Conservation (phyloP, 2,888 invertebrate species). For the Pardosa pseudoannulata region DNA sequence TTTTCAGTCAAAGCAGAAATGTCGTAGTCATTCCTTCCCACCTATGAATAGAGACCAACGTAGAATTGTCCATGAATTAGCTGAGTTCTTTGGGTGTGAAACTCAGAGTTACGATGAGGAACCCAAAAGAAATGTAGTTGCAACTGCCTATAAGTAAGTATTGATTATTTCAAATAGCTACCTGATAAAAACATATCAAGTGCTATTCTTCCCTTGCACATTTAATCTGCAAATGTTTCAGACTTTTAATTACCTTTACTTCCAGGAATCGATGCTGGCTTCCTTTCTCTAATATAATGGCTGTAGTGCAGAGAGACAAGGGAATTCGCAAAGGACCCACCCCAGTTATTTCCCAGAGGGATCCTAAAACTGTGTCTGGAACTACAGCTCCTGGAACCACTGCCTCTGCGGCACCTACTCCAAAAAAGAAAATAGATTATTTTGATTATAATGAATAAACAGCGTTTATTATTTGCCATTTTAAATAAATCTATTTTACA, state of each 20-base stretch:
- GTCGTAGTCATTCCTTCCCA: constrained; percentile 86
- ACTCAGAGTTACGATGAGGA: constrained; percentile 96
- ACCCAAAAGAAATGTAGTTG: constrained; percentile 96
- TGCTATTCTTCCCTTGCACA: too few relatives aligned
- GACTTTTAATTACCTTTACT: not conserved
- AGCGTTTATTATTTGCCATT: not conserved
- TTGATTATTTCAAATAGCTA: too few relatives aligned
- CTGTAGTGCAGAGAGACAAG: constrained; percentile 87
- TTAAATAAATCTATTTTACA: not conserved
- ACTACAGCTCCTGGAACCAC: not conserved
- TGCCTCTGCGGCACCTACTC: not conserved
- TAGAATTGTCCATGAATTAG: constrained; percentile 94
- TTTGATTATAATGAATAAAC: constrained; percentile 59
- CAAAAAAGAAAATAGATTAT: constrained; percentile 62
- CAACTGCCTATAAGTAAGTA: constrained; percentile 87
- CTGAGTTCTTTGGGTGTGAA: constrained; percentile 95
- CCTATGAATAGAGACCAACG: constrained; percentile 95
- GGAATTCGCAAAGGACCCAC: constrained; percentile 88
- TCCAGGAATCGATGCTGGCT: constrained; percentile 85
- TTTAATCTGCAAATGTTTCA: too few relatives aligned
- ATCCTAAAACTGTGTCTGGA: not conserved
- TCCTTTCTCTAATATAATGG: constrained; percentile 89
- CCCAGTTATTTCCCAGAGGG: constrained; percentile 76
- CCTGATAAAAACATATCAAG: too few relatives aligned
- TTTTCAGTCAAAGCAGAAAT: constrained; percentile 83